Conservation (phyloP, 2,888 invertebrate genomes). For the Mythimna pallens region DNA sequence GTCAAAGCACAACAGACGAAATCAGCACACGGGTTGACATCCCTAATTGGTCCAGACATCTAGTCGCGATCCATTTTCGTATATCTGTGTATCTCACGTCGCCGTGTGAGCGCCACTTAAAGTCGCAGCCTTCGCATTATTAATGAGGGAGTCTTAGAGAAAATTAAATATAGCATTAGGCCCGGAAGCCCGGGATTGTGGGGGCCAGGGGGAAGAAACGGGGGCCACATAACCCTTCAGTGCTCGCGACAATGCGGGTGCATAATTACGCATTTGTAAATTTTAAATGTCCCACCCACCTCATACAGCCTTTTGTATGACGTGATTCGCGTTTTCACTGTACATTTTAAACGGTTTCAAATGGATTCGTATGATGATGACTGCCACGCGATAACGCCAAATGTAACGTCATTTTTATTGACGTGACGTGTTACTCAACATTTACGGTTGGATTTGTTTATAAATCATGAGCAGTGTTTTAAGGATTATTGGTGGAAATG, state of each 20-base stretch:
- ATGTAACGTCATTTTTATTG: constrained; percentile 78
- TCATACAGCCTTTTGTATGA: constrained; percentile 89
- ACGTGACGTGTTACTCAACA: constrained; percentile 65
- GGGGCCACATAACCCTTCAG: constrained; percentile 83
- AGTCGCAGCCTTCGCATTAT: constrained; percentile 90
- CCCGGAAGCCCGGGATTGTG: constrained; percentile 87
- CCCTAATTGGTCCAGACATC: constrained; percentile 42
- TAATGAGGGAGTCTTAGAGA: constrained; percentile 91
- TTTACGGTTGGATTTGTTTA: constrained; percentile 28
- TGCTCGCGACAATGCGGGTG: constrained; percentile 89
- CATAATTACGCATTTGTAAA: constrained; percentile 91
- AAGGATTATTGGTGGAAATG: neutral
- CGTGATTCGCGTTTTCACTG: constrained; percentile 88
- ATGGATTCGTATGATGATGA: constrained; percentile 85
- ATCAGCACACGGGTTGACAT: constrained; percentile 6
- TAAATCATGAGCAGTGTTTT: constrained; percentile 18
- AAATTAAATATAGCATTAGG: constrained; percentile 91
- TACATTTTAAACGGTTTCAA: constrained; percentile 82
- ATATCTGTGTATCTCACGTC: constrained; percentile 79
- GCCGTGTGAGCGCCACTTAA: constrained; percentile 90
- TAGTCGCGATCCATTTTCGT: constrained; percentile 67
- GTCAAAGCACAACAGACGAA: neutral
- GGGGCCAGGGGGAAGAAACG: constrained; percentile 75
- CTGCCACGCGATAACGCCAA: constrained; percentile 81
- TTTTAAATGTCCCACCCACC: constrained; percentile 90